phyloP scores from a whole-genome alignment of 2,888 invertebrate genomes.

The Thereva nobilitata region DNA sequence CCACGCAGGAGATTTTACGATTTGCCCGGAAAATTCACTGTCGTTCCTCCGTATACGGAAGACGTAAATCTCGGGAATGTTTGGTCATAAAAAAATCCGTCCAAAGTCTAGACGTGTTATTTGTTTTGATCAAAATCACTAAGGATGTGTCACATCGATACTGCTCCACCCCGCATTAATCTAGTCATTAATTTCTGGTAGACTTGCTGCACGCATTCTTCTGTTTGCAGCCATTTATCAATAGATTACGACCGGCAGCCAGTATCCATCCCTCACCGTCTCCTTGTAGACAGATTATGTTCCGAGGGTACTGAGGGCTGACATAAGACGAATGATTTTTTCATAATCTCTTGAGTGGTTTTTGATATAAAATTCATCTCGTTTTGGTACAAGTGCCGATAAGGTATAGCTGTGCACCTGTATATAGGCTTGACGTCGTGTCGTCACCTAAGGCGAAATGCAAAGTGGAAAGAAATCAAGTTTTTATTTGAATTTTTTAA shows the following conservation, averaged over 20 bases:
- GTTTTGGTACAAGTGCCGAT: conserved; percentile 1
- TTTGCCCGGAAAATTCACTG: no score
- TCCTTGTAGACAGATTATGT: not conserved
- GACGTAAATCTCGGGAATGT: not conserved
- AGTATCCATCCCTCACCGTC: not conserved
- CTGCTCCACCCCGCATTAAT: not conserved
- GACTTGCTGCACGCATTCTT: conserved; percentile 2
- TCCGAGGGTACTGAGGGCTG: conserved; percentile 4
- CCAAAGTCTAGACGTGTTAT: conserved; percentile 5
- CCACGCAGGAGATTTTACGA: no score
- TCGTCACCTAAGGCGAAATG: not conserved
- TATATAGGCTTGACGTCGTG: not conserved
- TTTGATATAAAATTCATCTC: conserved; percentile 4
- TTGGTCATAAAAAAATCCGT: conserved; percentile 11
- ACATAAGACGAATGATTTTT: conserved; percentile 29
- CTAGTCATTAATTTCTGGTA: no score
- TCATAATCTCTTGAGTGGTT: conserved; percentile 27
- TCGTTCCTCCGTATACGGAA: no score
- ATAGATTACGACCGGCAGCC: conserved; percentile 11
- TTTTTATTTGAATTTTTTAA: no score
- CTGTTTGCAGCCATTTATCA: conserved; percentile 3
- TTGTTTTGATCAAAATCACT: not conserved
- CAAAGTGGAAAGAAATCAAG: no score
- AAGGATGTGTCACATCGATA: conserved; percentile 14
- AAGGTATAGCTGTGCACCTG: no score